Conservation (phyloP, 2,888 invertebrate genomes). For the Gasteruption jaculator region DNA sequence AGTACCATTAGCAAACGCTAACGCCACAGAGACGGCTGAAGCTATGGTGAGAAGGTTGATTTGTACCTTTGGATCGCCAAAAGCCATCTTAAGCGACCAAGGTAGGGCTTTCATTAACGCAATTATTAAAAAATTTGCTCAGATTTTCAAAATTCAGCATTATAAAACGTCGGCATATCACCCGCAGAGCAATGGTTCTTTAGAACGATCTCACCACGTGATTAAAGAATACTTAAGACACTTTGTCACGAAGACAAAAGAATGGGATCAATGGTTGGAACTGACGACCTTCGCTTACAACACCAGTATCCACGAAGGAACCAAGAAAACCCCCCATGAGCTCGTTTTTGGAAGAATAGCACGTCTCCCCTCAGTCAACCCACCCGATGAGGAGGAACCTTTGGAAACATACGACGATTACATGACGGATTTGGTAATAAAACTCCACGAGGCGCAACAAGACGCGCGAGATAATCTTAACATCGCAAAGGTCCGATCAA, state of each 20-base stretch:
- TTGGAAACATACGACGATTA: too few species aligned
- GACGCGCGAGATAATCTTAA: too few species aligned
- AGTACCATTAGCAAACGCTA: constrained; percentile 5
- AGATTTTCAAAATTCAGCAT: constrained; percentile 14
- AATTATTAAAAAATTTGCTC: constrained; percentile 12
- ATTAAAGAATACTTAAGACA: constrained; percentile 15
- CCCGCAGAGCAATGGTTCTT: constrained; percentile 17
- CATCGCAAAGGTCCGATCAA: too few species aligned
- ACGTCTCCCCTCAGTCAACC: not conserved
- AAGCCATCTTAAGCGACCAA: constrained; percentile 17
- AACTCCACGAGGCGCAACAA: too few species aligned
- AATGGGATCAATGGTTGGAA: constrained; percentile 13
- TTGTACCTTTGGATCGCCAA: constrained; percentile 16
- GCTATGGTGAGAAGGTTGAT: constrained; percentile 16
- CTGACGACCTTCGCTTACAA: constrained; percentile 14
- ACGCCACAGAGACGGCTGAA: constrained; percentile 18
- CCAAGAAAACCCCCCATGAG: constrained; percentile 1
- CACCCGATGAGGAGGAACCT: too few species aligned
- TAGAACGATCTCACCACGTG: constrained; percentile 15
- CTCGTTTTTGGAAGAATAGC: constrained; percentile 12
- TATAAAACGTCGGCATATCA: constrained; percentile 15
- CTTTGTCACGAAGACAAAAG: not conserved
- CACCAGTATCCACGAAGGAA: constrained; percentile 13
- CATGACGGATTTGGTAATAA: too few species aligned
- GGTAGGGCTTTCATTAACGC: constrained; percentile 15